Conservation (phyloP, 2,888 invertebrate species). For the Habrosyne pyritoides region DNA sequence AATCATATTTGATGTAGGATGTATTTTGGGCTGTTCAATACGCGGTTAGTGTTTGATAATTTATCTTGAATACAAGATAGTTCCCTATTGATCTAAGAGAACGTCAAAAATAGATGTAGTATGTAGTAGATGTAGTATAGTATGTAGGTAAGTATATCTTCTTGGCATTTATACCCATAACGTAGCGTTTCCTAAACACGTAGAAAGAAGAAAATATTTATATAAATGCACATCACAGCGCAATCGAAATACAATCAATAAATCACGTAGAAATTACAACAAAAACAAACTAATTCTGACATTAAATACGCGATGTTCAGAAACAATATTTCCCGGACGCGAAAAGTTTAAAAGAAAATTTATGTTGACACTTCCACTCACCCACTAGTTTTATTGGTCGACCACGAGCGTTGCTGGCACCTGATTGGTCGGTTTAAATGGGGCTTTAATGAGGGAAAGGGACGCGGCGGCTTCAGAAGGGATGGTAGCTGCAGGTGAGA, state of each 20-base stretch:
- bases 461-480: slow-evolving; percentile 52
- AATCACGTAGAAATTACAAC: slow-evolving; percentile 20
- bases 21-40: too few species aligned
- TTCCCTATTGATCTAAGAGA: too few species aligned
- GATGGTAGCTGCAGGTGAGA: slow-evolving; percentile 46
- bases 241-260: neutral
- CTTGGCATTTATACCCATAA: neutral
- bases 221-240: neutral
- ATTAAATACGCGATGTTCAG: slow-evolving; percentile 23
- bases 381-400: slow-evolving; percentile 78
- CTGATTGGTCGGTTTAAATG: slow-evolving; percentile 76
- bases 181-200: neutral
- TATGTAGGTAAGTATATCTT: too few species aligned
- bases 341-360: slow-evolving; percentile 70
- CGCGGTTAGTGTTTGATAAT: too few species aligned
- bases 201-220: neutral
- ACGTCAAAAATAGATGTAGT: neutral
- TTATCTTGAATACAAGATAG: too few species aligned
- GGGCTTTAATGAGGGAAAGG: slow-evolving; percentile 65
- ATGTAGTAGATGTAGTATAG: too few species aligned
- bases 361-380: slow-evolving; percentile 77
- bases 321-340: slow-evolving; percentile 41
- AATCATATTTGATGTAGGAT: too few species aligned
- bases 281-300: slow-evolving; percentile 24
- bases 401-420: slow-evolving; percentile 53